Evolutionary conservation across 2,888 invertebrate species (phyloP), one percentile per base, ranked within the genome.

Genomic region (Allophyes oxyacanthae): DNA sequence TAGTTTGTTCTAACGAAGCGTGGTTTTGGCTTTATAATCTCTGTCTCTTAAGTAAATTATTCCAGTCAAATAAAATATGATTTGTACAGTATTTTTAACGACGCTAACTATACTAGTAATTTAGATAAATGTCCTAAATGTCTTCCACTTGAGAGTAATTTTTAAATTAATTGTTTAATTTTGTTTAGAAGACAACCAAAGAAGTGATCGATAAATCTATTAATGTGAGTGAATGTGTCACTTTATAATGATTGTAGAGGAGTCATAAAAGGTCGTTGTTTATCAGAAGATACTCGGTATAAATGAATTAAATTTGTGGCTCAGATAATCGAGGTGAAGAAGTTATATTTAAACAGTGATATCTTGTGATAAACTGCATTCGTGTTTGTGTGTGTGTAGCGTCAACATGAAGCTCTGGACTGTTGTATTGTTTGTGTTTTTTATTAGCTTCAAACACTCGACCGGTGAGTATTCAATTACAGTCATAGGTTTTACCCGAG

Each of bases 391-490:
- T 64, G 55, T 56, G 56, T 46, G 42, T 14, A 37, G 46, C 42
- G 61, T 52, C 63, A 77, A 78, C 63, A 81, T 82, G 79, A 78
- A 66, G 59, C 54, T 46, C 49, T 51, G 58, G 63, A 34, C 38
- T 5, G 15, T 62, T 63, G 40, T 76, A 46, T 64, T 70, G 50
- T 69, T 79, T 64, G 61, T 73, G 57, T 52, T 74, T 57, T 58
- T 75, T 32, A 45, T 79, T 64, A 57, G 62, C 57, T 40, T 75
- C n/a, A 51, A 62, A 42, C 38, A 60, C 26, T 66, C 66, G 34
- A 46, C 43, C 10, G 81, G 80, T 82, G 46, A 78, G 78, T 72
- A 64, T 45, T 51, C 50, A 28, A 43, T 26, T 41, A 30, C 26
- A n/a, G 8, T 2, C 7, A 20, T 6, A 30, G n/a, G 26, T n/a